A percentile compares a stretch with the other conserved stretches of the same genome.
Evolutionary conservation across 2,797 vertebrate genomes (phyloP).

Genomic region (Trachurus trachurus): DNA sequence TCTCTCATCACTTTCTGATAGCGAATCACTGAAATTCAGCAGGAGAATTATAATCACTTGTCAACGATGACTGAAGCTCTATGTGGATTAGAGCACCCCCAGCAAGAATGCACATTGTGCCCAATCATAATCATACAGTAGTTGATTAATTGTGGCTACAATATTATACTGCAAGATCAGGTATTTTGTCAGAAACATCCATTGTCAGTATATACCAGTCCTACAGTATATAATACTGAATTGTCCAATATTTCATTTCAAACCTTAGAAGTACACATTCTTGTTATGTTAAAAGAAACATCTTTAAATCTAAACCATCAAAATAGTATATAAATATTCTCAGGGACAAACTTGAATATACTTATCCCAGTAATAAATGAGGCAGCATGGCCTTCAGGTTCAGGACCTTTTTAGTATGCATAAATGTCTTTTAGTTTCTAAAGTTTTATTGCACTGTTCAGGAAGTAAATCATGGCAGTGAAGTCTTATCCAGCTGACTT

Average conservation of each 20-base stretch:
- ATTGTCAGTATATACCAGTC: background rate
- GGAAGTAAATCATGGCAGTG: slow-evolving; percentile 11
- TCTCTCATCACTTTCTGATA: no score
- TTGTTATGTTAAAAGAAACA: background rate
- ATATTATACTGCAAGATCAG: background rate
- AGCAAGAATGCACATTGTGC: no score
- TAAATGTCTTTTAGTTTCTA: background rate
- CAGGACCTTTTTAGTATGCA: background rate
- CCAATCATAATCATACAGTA: no score
- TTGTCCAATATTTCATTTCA: no score
- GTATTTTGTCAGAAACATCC: background rate
- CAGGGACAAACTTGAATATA: background rate
- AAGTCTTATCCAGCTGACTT: background rate
- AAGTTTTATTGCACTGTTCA: background rate
- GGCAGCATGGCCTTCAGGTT: background rate
- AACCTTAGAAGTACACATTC: no score
- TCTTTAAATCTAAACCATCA: background rate
- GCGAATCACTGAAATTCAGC: no score
- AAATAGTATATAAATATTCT: background rate
- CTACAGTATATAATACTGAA: no score
- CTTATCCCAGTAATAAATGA: background rate
- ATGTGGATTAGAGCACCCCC: no score
- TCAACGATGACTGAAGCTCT: no score
- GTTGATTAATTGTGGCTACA: no score
- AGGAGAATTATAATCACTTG: no score